Base-by-base conservation (phyloP, 1,140 invertebrate species). In the Trichonephila inaurata region DNA sequence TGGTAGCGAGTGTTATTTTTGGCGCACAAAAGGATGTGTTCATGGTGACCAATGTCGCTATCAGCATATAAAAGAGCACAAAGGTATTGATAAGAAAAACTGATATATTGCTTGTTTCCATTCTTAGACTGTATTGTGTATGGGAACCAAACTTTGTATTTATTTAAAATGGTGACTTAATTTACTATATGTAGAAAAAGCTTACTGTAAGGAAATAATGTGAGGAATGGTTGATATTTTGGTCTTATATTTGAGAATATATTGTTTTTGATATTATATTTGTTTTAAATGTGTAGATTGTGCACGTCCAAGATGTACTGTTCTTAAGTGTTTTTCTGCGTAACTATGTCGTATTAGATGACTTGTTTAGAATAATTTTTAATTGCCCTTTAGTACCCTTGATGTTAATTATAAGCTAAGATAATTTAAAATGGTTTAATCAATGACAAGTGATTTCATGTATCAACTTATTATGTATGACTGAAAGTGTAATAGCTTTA, bases 1-100 rank as follows among this genome's bases (percentile, higher is more conserved):
- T 95, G 96, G 96, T 51, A 95, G 96, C 94, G 96, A 96, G 94
- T 96, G 96, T 93, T 96, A 96, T 95, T 96, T 96, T 92, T 96
- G 96, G 96, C 95, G 96, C 72, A 96, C 96, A 21, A 96, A 96
- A 61, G 96, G 96, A 51, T 96, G 96, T 95, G 95, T 95, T 58
- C 96, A 96, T 95, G 96, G 95, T 40, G 95, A 95, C 87, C 95
- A 95, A 66, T 96, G 96, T 94, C 95, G 95, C 61, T 96, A 95
- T 92, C 95, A 95, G 94, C 96, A 96, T 94, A 89, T 96, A 81
- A 95, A 95, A 62, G 95, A 95, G 66, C 95, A 95, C 94, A 96
- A 96, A 95, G 96, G 96, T 33, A 82, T 94, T 64, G 87, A 94
- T 44, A 83, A 89, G 72, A 88, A 94, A 93, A 72, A 88, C 24